A percentile compares a stretch with the other conserved stretches of the same genome.
Evolutionary conservation across 2,113 vertebrate genomes (phyloP).

Genomic region (Catagonus wagneri): DNA sequence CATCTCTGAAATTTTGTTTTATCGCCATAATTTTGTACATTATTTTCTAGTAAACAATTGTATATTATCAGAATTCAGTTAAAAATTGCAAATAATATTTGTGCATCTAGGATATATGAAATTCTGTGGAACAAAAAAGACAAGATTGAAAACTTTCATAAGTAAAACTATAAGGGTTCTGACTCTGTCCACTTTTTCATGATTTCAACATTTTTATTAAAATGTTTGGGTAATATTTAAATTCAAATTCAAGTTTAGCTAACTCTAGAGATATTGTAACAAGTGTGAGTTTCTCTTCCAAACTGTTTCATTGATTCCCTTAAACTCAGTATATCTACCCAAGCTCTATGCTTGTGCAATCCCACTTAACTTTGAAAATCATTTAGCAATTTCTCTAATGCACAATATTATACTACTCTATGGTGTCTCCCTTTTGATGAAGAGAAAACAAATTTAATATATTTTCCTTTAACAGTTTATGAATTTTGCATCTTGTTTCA

Average conservation of each 20-base stretch:
- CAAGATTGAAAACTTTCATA: too few relatives aligned
- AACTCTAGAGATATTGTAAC: not conserved
- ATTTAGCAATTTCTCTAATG: slow-evolving; percentile 1
- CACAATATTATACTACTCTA: not conserved
- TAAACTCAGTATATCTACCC: not conserved
- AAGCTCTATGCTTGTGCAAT: not conserved
- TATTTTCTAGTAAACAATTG: not conserved
- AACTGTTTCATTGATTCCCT: too few relatives aligned
- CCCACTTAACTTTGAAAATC: not conserved
- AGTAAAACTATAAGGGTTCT: not conserved
- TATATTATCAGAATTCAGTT: not conserved
- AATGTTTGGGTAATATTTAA: not conserved
- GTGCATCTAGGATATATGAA: not conserved
- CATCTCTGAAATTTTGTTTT: not conserved
- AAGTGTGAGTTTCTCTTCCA: not conserved
- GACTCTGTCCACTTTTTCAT: not conserved
- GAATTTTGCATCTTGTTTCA: not conserved
- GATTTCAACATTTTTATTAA: not conserved
- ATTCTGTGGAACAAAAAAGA: not conserved
- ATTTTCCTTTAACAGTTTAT: not conserved
- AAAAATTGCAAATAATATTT: not conserved
- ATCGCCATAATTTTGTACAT: not conserved
- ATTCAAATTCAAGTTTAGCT: not conserved
- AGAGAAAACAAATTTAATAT: not conserved
- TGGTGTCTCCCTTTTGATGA: not conserved